A percentile compares a stretch with the other conserved stretches of the same genome.
Evolutionary conservation across 2,113 vertebrate species (phyloP).

Genomic region (Paramormyrops kingsleyae): DNA sequence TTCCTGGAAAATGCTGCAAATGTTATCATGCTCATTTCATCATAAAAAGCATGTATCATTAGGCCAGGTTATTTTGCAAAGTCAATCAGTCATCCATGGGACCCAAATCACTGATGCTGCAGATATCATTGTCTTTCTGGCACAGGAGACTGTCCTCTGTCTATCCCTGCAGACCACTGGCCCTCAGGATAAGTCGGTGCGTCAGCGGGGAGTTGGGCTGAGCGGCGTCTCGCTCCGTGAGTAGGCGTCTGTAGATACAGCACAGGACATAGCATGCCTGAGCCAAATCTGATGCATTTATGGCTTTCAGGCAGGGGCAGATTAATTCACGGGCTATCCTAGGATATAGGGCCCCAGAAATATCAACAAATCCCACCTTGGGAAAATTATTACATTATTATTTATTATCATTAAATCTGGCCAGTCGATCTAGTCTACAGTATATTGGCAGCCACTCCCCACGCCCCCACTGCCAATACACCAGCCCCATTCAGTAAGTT

Average conservation of each 20-base stretch:
- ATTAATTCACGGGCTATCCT: background rate
- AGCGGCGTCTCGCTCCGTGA: slow-evolving; percentile 71
- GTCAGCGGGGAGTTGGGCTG: slow-evolving; percentile 78
- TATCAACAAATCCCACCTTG: background rate
- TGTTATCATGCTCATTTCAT: background rate
- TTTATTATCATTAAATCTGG: background rate
- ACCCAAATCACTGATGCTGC: background rate
- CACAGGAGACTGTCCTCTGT: background rate
- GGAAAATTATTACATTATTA: background rate
- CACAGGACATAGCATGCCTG: background rate
- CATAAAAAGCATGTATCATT: background rate
- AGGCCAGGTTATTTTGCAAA: background rate
- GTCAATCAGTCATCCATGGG: background rate
- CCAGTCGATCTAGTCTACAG: background rate
- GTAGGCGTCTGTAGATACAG: slow-evolving; percentile 66
- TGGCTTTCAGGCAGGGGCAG: background rate
- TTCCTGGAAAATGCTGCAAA: background rate
- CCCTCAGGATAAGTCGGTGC: slow-evolving; percentile 67
- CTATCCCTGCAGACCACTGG: slow-evolving; percentile 58
- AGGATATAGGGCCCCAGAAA: background rate
- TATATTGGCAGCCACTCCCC: background rate
- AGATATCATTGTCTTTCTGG: background rate
- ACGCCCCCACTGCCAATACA: background rate
- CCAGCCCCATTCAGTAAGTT: background rate
- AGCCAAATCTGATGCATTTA: background rate